Conservation (phyloP, 2,113 vertebrate species). For the Gadus chalcogrammus region DNA sequence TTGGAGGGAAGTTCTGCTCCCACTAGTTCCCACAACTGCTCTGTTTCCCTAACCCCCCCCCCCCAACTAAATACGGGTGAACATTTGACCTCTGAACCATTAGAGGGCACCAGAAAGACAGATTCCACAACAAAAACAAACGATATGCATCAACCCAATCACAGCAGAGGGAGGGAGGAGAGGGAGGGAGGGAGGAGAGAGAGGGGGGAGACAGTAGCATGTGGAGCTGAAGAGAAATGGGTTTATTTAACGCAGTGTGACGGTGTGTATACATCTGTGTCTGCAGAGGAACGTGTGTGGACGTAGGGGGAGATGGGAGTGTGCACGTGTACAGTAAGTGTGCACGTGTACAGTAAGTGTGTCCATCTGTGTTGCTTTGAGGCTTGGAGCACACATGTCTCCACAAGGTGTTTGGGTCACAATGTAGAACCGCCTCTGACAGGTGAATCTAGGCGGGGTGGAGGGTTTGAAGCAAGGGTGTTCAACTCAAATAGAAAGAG, state of each 20-base stretch:
- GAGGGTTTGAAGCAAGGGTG: background rate
- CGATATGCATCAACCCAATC: background rate
- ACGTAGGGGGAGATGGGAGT: background rate
- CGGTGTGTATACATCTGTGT: too few relatives aligned
- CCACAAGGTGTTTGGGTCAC: background rate
- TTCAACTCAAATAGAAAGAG: too few relatives aligned
- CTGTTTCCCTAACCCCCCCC: too few relatives aligned
- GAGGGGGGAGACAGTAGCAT: conserved; percentile 4
- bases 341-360: background rate
- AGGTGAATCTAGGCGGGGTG: background rate
- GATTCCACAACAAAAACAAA: too few relatives aligned
- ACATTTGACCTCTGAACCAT: too few relatives aligned
- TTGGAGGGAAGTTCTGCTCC: too few relatives aligned
- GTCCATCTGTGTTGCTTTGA: background rate
- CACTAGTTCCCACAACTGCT: too few relatives aligned
- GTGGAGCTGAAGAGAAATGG: background rate
- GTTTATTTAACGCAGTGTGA: too few relatives aligned
- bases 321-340: background rate
- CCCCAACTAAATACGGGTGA: too few relatives aligned
- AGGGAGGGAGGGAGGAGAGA: conserved; percentile 9
- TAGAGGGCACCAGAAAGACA: too few relatives aligned
- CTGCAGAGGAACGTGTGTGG: too few relatives aligned
- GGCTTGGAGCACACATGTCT: background rate
- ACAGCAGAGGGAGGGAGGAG: conserved; percentile 3
- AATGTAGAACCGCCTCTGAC: background rate